Conservation (phyloP, 2,888 invertebrate species). For the Cynaeus angustus region DNA sequence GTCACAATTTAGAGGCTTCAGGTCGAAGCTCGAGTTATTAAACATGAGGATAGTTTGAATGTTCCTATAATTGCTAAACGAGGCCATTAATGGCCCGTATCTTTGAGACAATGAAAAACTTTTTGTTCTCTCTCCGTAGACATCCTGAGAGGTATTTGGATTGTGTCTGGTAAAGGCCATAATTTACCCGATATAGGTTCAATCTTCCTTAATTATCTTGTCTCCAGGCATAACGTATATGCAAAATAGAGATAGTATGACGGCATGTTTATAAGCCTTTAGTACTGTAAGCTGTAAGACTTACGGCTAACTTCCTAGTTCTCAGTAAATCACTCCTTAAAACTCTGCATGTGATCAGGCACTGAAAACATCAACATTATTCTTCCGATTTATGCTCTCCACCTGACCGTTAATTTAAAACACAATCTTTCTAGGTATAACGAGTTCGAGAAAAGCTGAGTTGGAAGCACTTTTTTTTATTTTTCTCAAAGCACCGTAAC, state of each 20-base stretch:
- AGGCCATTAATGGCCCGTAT: no score
- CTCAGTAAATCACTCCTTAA: slow-evolving; percentile 62
- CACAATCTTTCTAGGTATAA: slow-evolving; percentile 35
- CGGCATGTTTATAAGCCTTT: slow-evolving; percentile 49
- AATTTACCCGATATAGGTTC: slow-evolving; percentile 41
- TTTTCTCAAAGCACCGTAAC: neutral
- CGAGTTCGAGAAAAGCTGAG: slow-evolving; percentile 18
- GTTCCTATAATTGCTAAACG: no score
- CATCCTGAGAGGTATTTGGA: slow-evolving; percentile 23
- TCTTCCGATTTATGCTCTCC: slow-evolving; percentile 57
- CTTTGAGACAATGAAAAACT: neutral
- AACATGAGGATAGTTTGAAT: no score
- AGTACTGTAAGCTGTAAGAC: slow-evolving; percentile 42
- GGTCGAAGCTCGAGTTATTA: no score
- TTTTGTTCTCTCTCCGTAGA: neutral
- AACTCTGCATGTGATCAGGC: slow-evolving; percentile 62
- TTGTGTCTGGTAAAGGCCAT: slow-evolving; percentile 34
- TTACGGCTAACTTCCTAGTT: slow-evolving; percentile 58
- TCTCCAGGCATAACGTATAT: slow-evolving; percentile 41
- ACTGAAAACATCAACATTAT: slow-evolving; percentile 62
- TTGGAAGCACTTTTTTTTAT: slow-evolving; percentile 11
- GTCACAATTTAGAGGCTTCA: no score
- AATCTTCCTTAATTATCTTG: slow-evolving; percentile 50
- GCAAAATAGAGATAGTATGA: slow-evolving; percentile 48
- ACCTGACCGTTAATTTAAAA: slow-evolving; percentile 48